phyloP scores from a whole-genome alignment of 2,797 vertebrate species.

The Synanceia verrucosa region DNA sequence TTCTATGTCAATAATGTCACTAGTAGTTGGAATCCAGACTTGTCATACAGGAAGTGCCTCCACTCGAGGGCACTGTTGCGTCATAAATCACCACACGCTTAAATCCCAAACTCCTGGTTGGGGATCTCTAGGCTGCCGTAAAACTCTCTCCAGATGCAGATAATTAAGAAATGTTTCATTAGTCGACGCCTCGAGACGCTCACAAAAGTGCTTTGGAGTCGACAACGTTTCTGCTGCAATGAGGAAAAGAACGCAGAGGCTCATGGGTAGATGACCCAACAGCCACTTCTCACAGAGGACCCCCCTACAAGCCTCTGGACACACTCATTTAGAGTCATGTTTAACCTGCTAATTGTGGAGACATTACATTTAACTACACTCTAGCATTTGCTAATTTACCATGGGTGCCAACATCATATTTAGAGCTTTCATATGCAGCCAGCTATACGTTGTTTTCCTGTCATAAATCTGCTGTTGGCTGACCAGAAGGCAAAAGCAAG shows the following conservation, averaged over 20 bases:
- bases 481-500: no score
- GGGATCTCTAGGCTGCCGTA: neutral
- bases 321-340: neutral
- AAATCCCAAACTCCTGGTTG: neutral
- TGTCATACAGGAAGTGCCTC: neutral
- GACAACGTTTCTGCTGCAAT: neutral
- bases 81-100: neutral
- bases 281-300: neutral
- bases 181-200: neutral
- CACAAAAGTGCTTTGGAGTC: neutral
- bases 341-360: neutral
- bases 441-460: neutral
- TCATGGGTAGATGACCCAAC: neutral
- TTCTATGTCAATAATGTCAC: neutral
- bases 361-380: neutral
- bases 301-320: neutral
- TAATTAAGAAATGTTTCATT: conserved; percentile 9
- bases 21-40: neutral
- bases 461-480: neutral
- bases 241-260: neutral
- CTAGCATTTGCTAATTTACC: neutral
- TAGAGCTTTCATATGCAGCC: neutral
- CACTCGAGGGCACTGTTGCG: conserved; percentile 48
- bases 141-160: conserved; percentile 11
- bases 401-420: neutral